Percentiles rank a stretch among this genome's conserved stretches.
These are phyloP conservation scores for Alosa alosa DNA, from an alignment of 2,113 vertebrate species.

Conservation along the genomic window DNA sequence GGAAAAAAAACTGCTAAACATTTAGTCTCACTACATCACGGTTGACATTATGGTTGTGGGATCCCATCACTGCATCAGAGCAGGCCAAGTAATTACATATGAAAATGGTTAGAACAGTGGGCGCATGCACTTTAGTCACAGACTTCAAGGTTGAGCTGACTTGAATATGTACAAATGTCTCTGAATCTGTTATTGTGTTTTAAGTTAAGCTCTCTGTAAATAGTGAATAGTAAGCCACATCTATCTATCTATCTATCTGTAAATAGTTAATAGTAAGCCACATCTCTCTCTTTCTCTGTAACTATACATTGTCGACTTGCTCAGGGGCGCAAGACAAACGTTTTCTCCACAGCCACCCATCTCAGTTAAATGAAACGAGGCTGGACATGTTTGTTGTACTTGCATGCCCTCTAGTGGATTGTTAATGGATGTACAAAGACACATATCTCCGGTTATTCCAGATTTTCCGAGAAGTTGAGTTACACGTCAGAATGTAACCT, in stretches of 20 bases:
- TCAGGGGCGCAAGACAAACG: neutral
- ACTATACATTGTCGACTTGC: neutral
- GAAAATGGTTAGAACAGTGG: too few species aligned
- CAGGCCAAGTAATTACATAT: neutral
- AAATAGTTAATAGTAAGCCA: too few species aligned
- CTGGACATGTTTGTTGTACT: neutral
- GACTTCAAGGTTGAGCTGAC: too few species aligned
- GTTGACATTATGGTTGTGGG: neutral
- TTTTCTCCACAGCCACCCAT: neutral
- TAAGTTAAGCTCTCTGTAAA: too few species aligned
- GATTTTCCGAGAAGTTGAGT: slow-evolving; percentile 64
- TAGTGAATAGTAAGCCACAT: too few species aligned
- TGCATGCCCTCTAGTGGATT: slow-evolving; percentile 48
- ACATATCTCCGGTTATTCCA: slow-evolving; percentile 35
- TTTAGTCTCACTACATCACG: neutral
- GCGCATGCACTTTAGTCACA: neutral
- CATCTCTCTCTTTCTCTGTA: neutral
- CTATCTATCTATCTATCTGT: too few species aligned
- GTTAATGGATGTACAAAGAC: neutral
- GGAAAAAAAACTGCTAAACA: neutral
- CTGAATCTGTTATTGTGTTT: neutral
- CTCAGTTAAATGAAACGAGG: neutral
- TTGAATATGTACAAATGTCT: too few species aligned
- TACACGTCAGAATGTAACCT: slow-evolving; percentile 70
- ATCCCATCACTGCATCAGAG: neutral